Conservation (phyloP, 2,113 vertebrate genomes). For the Pachyramphus minor region DNA sequence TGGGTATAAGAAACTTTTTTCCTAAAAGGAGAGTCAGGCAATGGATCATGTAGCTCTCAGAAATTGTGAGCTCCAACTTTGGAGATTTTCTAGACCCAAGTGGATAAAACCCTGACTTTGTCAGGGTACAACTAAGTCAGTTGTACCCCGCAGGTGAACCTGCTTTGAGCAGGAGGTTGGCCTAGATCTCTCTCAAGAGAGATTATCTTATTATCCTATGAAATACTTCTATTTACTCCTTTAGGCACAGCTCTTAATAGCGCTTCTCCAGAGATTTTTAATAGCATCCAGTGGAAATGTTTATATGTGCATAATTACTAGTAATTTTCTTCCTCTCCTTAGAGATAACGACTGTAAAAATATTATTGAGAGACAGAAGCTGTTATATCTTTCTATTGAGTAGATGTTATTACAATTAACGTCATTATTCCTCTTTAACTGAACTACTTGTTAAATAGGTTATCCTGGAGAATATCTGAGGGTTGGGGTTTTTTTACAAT, state of each 20-base stretch:
- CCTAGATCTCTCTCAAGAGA: neutral
- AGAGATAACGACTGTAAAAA: neutral
- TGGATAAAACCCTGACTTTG: neutral
- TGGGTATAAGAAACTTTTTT: neutral
- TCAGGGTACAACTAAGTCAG: too few relatives aligned
- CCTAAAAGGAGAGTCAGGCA: neutral
- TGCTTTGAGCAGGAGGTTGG: neutral
- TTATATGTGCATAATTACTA: conserved; percentile 14
- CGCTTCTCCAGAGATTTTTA: neutral
- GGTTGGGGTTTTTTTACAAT: neutral
- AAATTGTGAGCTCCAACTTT: neutral
- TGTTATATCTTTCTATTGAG: neutral
- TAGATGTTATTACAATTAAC: neutral
- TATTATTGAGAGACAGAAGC: neutral
- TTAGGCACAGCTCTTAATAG: neutral
- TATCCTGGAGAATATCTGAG: neutral
- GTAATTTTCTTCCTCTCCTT: conserved; percentile 17
- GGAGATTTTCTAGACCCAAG: neutral
- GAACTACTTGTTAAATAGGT: neutral
- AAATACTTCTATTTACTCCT: neutral
- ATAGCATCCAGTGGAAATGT: conserved; percentile 7
- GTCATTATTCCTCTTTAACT: neutral
- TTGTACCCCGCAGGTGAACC: neutral
- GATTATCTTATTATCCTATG: neutral
- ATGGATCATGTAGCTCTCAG: neutral